phyloP scores from a whole-genome alignment of 2,888 invertebrate species.

The Maniola hyperantus region DNA sequence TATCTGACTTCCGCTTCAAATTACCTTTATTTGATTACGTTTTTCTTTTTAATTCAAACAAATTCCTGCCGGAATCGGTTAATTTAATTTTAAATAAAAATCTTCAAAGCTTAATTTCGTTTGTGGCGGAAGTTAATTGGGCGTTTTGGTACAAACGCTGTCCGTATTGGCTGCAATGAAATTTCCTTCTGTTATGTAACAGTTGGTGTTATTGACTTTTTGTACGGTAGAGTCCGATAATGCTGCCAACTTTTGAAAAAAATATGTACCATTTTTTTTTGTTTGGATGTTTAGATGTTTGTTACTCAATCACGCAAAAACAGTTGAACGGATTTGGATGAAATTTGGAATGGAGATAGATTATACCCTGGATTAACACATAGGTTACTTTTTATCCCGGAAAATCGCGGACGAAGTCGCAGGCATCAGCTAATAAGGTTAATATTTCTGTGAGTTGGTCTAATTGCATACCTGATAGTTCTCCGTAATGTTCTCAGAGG shows the following conservation, averaged over 20 bases:
- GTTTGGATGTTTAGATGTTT: too few relatives aligned
- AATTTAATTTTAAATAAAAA: conserved; percentile 34
- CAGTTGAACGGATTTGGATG: too few relatives aligned
- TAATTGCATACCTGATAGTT: neutral
- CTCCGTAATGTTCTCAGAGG: too few relatives aligned
- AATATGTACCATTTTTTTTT: too few relatives aligned
- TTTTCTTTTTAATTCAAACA: conserved; percentile 35
- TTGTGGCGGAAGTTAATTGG: conserved; percentile 15
- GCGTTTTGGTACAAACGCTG: neutral
- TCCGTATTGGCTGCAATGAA: conserved; percentile 10
- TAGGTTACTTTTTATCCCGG: too few relatives aligned
- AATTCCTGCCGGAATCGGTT: conserved; percentile 27
- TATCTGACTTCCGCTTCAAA: conserved; percentile 29
- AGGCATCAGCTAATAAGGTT: too few relatives aligned
- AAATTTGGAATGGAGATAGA: too few relatives aligned
- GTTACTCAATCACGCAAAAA: too few relatives aligned
- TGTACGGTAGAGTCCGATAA: neutral
- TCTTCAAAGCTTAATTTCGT: conserved; percentile 23
- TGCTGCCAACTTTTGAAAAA: neutral
- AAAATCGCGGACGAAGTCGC: too few relatives aligned
- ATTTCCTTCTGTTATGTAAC: conserved; percentile 10
- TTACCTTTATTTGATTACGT: conserved; percentile 36
- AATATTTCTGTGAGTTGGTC: too few relatives aligned
- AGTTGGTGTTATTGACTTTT: conserved; percentile 12
- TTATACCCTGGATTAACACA: too few relatives aligned